Evolutionary conservation across 2,797 vertebrate species (phyloP), one percentile per base, ranked within the genome.

Genomic region (Siniperca scherzeri): DNA sequence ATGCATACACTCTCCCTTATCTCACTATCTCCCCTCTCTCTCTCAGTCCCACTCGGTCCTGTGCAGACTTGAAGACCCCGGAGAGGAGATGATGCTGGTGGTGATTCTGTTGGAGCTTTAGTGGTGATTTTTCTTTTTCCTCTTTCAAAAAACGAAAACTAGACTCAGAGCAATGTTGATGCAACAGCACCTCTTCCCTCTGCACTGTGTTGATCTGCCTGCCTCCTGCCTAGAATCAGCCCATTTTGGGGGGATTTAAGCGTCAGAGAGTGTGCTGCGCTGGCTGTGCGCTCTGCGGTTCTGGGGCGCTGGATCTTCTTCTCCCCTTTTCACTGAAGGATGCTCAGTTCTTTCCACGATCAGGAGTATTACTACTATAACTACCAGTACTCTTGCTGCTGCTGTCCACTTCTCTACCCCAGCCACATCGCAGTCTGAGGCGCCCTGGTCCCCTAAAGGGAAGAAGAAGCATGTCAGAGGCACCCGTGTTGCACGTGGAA

Each of bases 321-420:
- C 71, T 87, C 71, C 78, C 77, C 53, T 19, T 84, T 70, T 84
- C 79, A 72, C 88, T 88, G 85, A 93, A 95, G 94, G 95, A 96
- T 96, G 95, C 88, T 92, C 88, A 89, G 78, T 70, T 93, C 92
- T 92, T 68, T 76, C 62, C 82, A 64, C 69, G 40, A 64, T 82
- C 83, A 90, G 95, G 95, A 95, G 94, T 96, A 95, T 88, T 59
- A 79, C 90, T 67, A 69, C 76, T 46, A 36, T 87, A 87, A 81
- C 90, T 89, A 69, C 57, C 67, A 62, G 3, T 84, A 78, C 84
- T 82, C 75, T 21, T 48, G 27, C 84, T 64, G 80, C 78, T 50
- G 44, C 66, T 40, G 67, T 46, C 57, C 44, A 60, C 84, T 71
- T 59, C 50, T 87, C 88, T 89, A 78, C 80, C 80, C 90, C 67